Percentiles rank a stretch among this genome's conserved stretches.
phyloP scores from a whole-genome alignment of 2,797 vertebrate species.

The Melanotaenia boesemani region DNA sequence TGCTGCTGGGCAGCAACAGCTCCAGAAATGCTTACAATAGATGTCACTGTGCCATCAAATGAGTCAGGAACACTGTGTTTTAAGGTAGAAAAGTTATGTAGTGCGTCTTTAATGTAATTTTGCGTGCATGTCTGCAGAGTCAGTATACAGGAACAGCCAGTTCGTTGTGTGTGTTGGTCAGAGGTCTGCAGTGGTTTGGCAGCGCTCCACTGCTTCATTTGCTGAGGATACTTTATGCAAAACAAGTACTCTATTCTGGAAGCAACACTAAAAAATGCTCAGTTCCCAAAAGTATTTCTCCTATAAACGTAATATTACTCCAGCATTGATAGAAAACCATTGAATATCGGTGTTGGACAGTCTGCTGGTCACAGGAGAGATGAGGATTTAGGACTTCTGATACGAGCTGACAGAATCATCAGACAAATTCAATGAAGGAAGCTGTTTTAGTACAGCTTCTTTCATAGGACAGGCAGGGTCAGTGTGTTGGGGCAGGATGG shows the following conservation, averaged over 20 bases:
- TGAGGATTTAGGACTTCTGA: not conserved
- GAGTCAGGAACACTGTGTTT: too few species aligned
- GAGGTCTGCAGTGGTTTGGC: constrained; percentile 54
- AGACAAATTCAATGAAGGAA: not conserved
- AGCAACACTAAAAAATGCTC: constrained; percentile 4
- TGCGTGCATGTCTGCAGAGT: constrained; percentile 38
- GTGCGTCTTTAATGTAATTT: constrained; percentile 22
- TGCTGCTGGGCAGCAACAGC: too few species aligned
- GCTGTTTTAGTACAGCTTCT: too few species aligned
- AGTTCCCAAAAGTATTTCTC: not conserved
- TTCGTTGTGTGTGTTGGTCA: constrained; percentile 29
- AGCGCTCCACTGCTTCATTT: constrained; percentile 29
- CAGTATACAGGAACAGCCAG: constrained; percentile 21
- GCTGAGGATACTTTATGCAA: constrained; percentile 32
- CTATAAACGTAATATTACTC: not conserved
- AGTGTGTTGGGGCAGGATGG: constrained; percentile 1
- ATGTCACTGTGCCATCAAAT: not conserved
- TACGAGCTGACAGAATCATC: not conserved
- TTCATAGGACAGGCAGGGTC: too few species aligned
- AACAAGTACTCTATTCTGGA: constrained; percentile 4
- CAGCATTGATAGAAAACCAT: not conserved
- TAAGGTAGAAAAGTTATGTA: too few species aligned
- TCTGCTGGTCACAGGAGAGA: not conserved
- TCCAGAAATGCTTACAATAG: too few species aligned
- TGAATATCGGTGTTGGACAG: not conserved